Evolutionary conservation across 2,113 vertebrate species (phyloP).

Genomic region (Cinclus mexicanus): DNA sequence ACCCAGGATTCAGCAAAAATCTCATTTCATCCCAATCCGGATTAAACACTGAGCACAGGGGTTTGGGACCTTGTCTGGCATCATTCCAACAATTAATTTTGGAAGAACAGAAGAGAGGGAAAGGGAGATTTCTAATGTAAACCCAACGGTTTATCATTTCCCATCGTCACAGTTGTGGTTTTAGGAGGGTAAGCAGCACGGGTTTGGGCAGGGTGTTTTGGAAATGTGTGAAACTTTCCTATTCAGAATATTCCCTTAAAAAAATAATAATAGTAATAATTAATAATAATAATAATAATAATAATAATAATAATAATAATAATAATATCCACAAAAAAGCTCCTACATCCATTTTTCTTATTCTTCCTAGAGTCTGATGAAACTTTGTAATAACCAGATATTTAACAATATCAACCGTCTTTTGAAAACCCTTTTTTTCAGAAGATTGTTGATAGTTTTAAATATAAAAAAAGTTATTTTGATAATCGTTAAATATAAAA

Average conservation of each 20-base stretch:
- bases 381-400: neutral
- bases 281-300: too few relatives aligned
- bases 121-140: neutral
- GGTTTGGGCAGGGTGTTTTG: neutral
- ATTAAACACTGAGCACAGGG: accelerated
- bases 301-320: too few relatives aligned
- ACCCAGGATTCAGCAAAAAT: accelerated
- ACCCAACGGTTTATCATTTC: neutral
- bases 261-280: too few relatives aligned
- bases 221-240: neutral
- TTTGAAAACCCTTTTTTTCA: neutral
- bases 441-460: too few relatives aligned
- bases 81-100: neutral
- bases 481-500: too few relatives aligned
- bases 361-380: neutral
- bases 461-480: too few relatives aligned
- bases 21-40: accelerated
- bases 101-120: neutral
- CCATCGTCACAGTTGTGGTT: accelerated
- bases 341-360: neutral
- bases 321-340: accelerated
- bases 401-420: neutral
- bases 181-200: neutral
- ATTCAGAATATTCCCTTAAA: neutral
- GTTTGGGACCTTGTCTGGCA: neutral